These are phyloP conservation scores for Pegoplata infirma DNA, from an alignment of 2,888 invertebrate genomes.

Conservation along the genomic window DNA sequence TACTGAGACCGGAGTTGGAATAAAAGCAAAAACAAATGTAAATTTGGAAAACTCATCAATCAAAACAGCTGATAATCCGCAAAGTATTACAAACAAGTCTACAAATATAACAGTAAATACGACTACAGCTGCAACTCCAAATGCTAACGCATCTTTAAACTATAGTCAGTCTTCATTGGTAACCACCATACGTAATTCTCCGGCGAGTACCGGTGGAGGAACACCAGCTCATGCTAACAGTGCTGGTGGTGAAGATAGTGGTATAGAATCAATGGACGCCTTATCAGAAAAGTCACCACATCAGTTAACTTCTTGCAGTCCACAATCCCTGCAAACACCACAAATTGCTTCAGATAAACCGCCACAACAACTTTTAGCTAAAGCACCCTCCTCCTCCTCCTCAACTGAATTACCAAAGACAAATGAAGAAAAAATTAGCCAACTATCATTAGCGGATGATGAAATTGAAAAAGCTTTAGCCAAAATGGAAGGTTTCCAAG, in stretches of 20 bases:
- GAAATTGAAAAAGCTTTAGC: conserved; percentile 84
- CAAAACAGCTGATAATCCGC: conserved; percentile 48
- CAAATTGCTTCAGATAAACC: conserved; percentile 43
- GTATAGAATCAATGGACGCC: conserved; percentile 95
- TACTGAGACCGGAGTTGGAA: neutral
- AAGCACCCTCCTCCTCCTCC: conserved; percentile 39
- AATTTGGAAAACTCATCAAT: conserved; percentile 28
- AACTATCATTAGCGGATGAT: conserved; percentile 67
- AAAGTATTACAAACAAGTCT: conserved; percentile 18
- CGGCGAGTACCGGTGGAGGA: conserved; percentile 79
- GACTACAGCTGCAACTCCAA: conserved; percentile 34
- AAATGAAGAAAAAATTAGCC: conserved; percentile 33
- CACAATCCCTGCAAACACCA: conserved; percentile 66
- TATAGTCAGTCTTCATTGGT: conserved; percentile 63
- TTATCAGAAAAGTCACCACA: conserved; percentile 95
- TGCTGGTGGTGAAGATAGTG: conserved; percentile 88
- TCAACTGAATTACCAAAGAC: conserved; percentile 29
- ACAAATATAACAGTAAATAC: conserved; percentile 49
- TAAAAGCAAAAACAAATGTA: conserved; percentile 8
- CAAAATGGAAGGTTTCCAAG: conserved; percentile 81
- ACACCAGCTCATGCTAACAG: conserved; percentile 73
- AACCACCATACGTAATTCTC: conserved; percentile 75
- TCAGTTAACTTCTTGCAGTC: conserved; percentile 85
- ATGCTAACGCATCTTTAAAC: conserved; percentile 40
- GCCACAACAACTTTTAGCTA: conserved; percentile 67